Conservation (phyloP, 2,113 vertebrate species). For the Limanda limanda region DNA sequence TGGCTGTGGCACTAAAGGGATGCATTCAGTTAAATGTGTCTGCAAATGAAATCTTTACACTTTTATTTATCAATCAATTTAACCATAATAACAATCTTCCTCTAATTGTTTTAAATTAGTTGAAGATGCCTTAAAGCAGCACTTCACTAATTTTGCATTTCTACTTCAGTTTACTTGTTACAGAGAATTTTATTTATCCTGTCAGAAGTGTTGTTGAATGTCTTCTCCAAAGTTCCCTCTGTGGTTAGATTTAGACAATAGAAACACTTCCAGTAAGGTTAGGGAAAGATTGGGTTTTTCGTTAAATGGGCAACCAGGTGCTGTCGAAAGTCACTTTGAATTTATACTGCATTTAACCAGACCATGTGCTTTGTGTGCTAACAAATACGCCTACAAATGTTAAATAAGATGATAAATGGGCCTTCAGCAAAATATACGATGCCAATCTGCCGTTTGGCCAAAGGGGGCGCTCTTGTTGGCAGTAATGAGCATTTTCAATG, state of each 20-base stretch:
- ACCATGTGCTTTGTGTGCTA: neutral
- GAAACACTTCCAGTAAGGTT: neutral
- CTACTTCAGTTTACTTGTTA: neutral
- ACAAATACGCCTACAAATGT: neutral
- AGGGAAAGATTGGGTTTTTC: neutral
- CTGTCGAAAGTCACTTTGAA: neutral
- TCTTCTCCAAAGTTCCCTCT: neutral
- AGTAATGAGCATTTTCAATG: too few relatives aligned
- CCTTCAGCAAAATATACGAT: too few relatives aligned
- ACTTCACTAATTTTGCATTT: neutral
- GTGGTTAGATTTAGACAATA: neutral
- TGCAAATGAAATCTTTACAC: neutral
- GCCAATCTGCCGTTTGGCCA: too few relatives aligned
- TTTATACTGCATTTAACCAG: neutral
- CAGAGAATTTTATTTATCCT: neutral
- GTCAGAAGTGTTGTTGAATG: neutral
- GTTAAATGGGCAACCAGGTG: neutral
- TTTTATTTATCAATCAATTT: neutral
- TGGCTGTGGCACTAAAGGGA: neutral
- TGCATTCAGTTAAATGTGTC: neutral
- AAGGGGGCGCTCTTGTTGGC: too few relatives aligned
- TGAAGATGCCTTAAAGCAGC: neutral
- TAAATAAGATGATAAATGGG: neutral
- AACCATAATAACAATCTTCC: neutral
- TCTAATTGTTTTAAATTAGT: neutral